These are phyloP conservation scores for Lordiphosa stackelbergi DNA, from an alignment of 1,140 invertebrate species.

Conservation along the genomic window DNA sequence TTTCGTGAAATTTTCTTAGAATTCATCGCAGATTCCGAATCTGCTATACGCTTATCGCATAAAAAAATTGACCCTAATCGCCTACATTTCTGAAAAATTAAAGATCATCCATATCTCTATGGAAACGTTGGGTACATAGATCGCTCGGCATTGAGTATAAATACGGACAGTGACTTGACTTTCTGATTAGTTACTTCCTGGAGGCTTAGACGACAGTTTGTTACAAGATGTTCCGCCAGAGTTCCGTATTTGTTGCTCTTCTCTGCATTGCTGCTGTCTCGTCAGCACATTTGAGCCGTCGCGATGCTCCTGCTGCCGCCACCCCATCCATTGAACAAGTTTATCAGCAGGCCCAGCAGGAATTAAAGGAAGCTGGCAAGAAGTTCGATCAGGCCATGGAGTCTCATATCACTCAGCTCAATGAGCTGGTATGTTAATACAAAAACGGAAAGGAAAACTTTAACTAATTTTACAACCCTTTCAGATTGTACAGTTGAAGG, in stretches of 20 bases:
- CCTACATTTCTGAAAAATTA: too few relatives aligned
- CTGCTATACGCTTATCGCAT: too few relatives aligned
- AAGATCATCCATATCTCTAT: background rate
- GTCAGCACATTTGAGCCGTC: background rate
- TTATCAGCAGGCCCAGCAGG: background rate
- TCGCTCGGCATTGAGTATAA: conserved; percentile 6
- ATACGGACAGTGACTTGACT: conserved; percentile 3
- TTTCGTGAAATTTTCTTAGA: too few relatives aligned
- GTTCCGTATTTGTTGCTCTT: conserved; percentile 5
- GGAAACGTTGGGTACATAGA: conserved; percentile 3
- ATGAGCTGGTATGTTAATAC: background rate
- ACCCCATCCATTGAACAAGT: background rate
- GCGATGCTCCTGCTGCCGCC: conserved; percentile 1
- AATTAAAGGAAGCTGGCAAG: background rate
- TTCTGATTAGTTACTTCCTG: conserved; percentile 7
- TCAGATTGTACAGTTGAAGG: background rate
- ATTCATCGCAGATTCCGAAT: too few relatives aligned
- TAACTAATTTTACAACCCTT: background rate
- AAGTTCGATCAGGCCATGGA: background rate
- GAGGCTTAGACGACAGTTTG: background rate
- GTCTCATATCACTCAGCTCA: background rate
- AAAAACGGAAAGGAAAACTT: too few relatives aligned
- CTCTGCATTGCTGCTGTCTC: conserved; percentile 4
- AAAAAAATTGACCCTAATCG: too few relatives aligned
- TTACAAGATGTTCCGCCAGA: background rate